phyloP scores from a whole-genome alignment of 2,888 invertebrate genomes.

The Drosophila formosana region DNA sequence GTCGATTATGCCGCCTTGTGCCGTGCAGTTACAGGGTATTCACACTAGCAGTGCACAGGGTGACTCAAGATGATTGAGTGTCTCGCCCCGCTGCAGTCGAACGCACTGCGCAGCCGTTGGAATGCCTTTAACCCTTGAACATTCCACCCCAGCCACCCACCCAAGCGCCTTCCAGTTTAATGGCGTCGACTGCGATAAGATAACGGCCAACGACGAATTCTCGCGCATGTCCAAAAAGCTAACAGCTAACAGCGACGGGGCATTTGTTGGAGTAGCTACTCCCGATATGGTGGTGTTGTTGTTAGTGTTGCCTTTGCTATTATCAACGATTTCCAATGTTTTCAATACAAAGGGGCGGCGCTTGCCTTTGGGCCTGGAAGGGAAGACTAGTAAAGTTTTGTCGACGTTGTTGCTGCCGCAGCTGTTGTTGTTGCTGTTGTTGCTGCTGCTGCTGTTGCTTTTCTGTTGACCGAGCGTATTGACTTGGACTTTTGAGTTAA shows the following conservation, averaged over 20 bases:
- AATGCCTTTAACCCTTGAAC: conserved; percentile 60
- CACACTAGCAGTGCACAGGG: conserved; percentile 47
- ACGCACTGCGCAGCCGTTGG: conserved; percentile 65
- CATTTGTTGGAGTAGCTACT: conserved; percentile 7
- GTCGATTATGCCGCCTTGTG: not conserved
- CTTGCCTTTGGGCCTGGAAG: conserved; percentile 57
- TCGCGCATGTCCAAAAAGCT: conserved; percentile 64
- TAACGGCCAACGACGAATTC: conserved; percentile 65
- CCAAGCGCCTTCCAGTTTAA: conserved; percentile 53
- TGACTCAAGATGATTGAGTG: conserved; percentile 44
- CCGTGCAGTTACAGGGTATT: conserved; percentile 27
- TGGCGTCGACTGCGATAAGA: conserved; percentile 75
- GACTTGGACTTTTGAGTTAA: conserved; percentile 80
- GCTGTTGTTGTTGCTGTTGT: conserved; percentile 28
- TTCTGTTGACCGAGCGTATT: conserved; percentile 77
- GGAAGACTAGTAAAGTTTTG: conserved; percentile 23
- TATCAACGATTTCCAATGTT: conserved; percentile 79
- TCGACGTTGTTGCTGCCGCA: conserved; percentile 27
- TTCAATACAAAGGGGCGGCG: conserved; percentile 78
- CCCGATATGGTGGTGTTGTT: conserved; percentile 18
- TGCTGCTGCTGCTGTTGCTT: conserved; percentile 40
- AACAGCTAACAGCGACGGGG: conserved; percentile 35
- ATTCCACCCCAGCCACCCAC: conserved; percentile 33
- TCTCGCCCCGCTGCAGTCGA: conserved; percentile 16
- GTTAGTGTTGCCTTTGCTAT: conserved; percentile 29